Conservation (phyloP, 1,140 invertebrate genomes). For the Uloborus diversus region DNA sequence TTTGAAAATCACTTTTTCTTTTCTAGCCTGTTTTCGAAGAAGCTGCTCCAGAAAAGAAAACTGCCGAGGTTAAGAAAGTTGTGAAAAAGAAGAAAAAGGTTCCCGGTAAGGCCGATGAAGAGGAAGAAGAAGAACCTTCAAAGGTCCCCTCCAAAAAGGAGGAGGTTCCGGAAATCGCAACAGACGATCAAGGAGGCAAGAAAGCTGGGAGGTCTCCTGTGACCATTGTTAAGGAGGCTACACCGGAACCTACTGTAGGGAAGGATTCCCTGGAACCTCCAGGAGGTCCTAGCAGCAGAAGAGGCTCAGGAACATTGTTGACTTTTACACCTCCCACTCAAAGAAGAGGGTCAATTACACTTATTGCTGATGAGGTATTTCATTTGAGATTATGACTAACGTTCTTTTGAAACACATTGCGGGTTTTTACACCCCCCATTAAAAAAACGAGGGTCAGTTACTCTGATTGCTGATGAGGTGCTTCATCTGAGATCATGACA, state of each 20-base stretch:
- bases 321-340: conserved; percentile 4
- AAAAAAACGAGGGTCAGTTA: conserved; percentile 55
- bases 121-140: conserved; percentile 58
- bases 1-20: background rate
- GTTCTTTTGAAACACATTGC: background rate
- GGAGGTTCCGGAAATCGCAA: background rate
- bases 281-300: conserved; percentile 53
- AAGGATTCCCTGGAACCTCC: conserved; percentile 40
- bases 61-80: conserved; percentile 56
- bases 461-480: conserved; percentile 78
- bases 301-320: conserved; percentile 31
- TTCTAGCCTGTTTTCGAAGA: conserved; percentile 57
- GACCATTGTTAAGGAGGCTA: conserved; percentile 58
- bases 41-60: conserved; percentile 40
- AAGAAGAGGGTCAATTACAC: conserved; percentile 57
- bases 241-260: conserved; percentile 52
- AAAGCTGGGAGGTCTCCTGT: conserved; percentile 9
- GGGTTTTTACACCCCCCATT: conserved; percentile 4
- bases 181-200: conserved; percentile 20
- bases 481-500: background rate
- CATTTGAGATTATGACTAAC: background rate
- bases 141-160: conserved; percentile 60
- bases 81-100: conserved; percentile 46
- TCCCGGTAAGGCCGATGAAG: conserved; percentile 16
- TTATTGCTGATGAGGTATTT: conserved; percentile 78